These are phyloP conservation scores for Drosophila lowei DNA, from an alignment of 1,140 invertebrate species.

Conservation along the genomic window DNA sequence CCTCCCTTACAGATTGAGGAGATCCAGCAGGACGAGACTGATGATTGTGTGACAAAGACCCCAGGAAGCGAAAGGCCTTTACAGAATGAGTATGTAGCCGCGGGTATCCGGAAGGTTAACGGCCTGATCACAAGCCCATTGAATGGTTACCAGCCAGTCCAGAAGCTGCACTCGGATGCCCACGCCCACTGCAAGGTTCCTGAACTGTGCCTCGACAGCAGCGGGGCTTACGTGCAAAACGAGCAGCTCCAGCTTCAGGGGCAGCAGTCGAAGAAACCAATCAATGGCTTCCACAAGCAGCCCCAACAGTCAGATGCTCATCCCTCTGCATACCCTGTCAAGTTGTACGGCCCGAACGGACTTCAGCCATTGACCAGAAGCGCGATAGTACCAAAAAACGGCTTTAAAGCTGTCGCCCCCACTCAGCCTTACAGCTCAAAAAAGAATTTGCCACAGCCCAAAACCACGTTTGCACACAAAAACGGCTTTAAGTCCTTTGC, in stretches of 20 bases:
- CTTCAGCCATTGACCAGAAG: too few species aligned
- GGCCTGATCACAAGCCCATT: background rate
- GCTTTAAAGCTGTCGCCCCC: too few species aligned
- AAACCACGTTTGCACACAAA: too few species aligned
- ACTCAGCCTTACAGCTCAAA: too few species aligned
- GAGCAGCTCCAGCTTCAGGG: constrained; percentile 7
- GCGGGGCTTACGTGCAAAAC: constrained; percentile 36
- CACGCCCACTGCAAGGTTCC: background rate
- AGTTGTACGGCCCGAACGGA: too few species aligned
- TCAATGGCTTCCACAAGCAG: constrained; percentile 11
- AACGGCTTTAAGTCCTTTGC: too few species aligned
- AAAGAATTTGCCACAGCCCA: too few species aligned
- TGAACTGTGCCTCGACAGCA: constrained; percentile 34
- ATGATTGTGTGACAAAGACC: constrained; percentile 7
- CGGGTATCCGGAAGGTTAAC: background rate
- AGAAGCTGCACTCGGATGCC: background rate
- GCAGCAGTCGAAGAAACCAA: background rate
- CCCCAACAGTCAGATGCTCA: too few species aligned
- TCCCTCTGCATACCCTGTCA: too few species aligned
- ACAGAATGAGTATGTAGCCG: background rate
- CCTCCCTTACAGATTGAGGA: constrained; percentile 13
- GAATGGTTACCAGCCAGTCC: background rate
- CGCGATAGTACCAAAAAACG: too few species aligned
- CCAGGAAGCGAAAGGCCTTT: too few species aligned
- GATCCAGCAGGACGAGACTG: constrained; percentile 7